Evolutionary conservation across 2,113 vertebrate species (phyloP).

Genomic region (Anarhynchus alexandrinus): DNA sequence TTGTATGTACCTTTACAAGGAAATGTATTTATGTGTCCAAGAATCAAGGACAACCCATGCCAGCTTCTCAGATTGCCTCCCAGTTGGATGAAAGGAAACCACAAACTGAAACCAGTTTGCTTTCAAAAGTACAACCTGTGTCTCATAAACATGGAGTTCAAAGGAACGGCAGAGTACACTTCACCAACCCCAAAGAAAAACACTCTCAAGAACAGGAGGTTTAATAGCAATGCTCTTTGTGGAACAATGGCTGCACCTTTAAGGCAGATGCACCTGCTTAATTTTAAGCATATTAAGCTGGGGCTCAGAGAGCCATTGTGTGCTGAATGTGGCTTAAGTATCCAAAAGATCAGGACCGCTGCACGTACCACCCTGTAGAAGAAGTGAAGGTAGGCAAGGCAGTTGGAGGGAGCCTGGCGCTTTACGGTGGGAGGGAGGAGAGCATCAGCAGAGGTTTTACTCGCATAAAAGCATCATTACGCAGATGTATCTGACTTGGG

Average conservation of each 20-base stretch:
- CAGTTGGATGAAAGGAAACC: constrained; percentile 20
- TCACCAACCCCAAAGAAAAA: not conserved
- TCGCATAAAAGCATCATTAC: rapidly evolving
- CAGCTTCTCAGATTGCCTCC: constrained; percentile 18
- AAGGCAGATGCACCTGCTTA: not conserved
- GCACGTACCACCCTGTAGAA: rapidly evolving
- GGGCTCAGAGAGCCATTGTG: not conserved
- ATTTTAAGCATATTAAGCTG: not conserved
- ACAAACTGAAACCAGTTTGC: constrained; percentile 15
- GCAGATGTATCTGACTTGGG: not conserved
- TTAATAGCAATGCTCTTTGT: not conserved
- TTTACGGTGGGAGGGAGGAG: not conserved
- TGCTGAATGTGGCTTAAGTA: not conserved
- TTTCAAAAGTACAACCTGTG: not conserved
- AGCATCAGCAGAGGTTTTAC: too few species aligned
- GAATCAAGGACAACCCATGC: not conserved
- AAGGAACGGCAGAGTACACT: not conserved
- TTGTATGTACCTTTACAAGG: constrained; percentile 1
- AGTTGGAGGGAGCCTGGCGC: not conserved
- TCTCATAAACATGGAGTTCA: not conserved
- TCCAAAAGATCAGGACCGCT: not conserved
- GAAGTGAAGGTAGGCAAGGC: not conserved
- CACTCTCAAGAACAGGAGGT: not conserved
- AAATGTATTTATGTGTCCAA: not conserved
- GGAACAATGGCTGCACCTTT: not conserved